phyloP scores from a whole-genome alignment of 2,888 invertebrate genomes.

The Ischnura elegans region DNA sequence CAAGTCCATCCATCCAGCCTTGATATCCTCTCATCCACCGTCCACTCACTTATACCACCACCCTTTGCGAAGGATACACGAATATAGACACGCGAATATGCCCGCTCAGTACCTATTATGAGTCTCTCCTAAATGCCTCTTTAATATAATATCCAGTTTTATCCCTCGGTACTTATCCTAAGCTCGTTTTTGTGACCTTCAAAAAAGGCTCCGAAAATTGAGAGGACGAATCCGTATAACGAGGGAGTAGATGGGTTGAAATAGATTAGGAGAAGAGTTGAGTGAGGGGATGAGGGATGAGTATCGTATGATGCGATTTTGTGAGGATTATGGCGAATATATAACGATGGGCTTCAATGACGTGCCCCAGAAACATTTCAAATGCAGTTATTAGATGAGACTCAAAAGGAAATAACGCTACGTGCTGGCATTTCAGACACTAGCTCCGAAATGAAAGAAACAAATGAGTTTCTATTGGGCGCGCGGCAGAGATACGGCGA shows the following conservation, averaged over 20 bases:
- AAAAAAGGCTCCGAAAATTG: not conserved
- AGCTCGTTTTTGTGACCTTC: conserved; percentile 53
- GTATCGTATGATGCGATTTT: conserved; percentile 52
- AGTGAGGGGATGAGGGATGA: not conserved
- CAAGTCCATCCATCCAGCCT: not conserved
- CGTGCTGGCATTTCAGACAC: not conserved
- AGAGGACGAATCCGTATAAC: not conserved
- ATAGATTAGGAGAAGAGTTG: not conserved
- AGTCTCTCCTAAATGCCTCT: conserved; percentile 4
- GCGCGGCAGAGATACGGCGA: not conserved
- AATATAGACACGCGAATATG: not conserved
- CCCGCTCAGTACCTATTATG: not conserved
- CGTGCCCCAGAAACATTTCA: not conserved
- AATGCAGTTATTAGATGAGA: conserved; percentile 44
- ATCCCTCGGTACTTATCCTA: conserved; percentile 40
- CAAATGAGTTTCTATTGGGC: not conserved
- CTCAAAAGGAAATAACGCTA: not conserved
- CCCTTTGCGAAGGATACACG: not conserved
- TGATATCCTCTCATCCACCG: not conserved
- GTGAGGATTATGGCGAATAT: conserved; percentile 46
- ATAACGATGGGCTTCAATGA: conserved; percentile 42
- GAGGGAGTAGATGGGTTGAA: not conserved
- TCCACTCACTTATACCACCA: not conserved
- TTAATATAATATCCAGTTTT: conserved; percentile 42
- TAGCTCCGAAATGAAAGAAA: not conserved